Conservation (phyloP, 2,797 vertebrate genomes). For the Megaceryle alcyon region DNA sequence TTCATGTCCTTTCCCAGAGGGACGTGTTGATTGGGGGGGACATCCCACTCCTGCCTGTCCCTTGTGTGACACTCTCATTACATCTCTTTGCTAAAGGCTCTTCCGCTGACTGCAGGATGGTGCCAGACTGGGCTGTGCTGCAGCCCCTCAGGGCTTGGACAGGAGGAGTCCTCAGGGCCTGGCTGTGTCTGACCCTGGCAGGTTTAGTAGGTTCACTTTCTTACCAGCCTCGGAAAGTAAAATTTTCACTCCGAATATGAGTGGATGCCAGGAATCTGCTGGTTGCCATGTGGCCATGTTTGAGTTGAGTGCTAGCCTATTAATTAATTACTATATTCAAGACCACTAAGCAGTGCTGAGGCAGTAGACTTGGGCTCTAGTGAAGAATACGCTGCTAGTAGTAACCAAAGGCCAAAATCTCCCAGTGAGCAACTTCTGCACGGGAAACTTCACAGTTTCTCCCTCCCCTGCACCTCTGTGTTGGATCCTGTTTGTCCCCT, state of each 20-base stretch:
- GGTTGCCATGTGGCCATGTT: fast-evolving
- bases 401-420: neutral
- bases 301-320: neutral
- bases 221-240: neutral
- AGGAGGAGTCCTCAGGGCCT: neutral
- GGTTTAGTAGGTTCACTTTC: neutral
- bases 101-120: neutral
- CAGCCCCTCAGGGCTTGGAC: neutral
- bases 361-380: neutral
- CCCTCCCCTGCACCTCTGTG: neutral
- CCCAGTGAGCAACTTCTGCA: neutral
- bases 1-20: neutral
- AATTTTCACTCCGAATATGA: fast-evolving
- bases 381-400: neutral
- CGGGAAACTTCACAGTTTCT: neutral
- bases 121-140: neutral
- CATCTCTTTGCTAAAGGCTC: fast-evolving
- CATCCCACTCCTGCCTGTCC: neutral
- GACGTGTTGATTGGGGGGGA: neutral
- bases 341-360: neutral
- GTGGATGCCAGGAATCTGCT: neutral
- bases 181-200: neutral
- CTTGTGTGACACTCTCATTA: neutral
- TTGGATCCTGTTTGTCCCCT: neutral
- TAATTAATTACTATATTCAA: neutral